Conservation (phyloP, 37 sponge, comb jelly and placozoan species). For the Oopsacas minuta region DNA sequence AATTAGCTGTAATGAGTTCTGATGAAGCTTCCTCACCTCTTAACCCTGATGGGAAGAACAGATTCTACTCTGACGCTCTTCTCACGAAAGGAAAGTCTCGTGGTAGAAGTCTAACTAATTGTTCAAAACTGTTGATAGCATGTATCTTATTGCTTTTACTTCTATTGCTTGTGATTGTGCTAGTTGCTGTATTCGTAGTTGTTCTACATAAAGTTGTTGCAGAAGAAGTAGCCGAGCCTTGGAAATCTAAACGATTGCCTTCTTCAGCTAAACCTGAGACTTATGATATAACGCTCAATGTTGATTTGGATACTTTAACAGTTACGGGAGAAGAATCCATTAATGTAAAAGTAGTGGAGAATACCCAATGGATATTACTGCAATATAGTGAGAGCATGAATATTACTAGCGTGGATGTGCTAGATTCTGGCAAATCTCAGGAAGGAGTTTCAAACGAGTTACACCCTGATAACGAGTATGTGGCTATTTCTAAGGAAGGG, state of each 20-base stretch:
- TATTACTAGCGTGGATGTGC: slow-evolving; percentile 1
- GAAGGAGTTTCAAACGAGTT: not conserved
- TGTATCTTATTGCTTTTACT: not conserved
- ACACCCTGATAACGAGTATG: slow-evolving; percentile 37
- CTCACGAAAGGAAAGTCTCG: not conserved
- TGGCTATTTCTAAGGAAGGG: slow-evolving; percentile 20
- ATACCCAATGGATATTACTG: slow-evolving; percentile 24
- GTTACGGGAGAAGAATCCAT: slow-evolving; percentile 43
- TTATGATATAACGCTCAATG: slow-evolving; percentile 36
- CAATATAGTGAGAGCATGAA: slow-evolving; percentile 54
- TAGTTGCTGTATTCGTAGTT: not conserved
- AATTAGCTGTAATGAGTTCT: not conserved
- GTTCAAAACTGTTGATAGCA: too few species aligned
- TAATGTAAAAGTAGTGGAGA: slow-evolving; percentile 10
- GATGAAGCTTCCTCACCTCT: not conserved
- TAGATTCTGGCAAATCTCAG: not conserved
- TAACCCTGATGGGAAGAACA: not conserved
- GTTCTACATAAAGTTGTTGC: not conserved
- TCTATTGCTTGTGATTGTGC: not conserved
- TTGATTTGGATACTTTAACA: slow-evolving; percentile 29
- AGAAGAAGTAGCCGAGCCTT: not conserved
- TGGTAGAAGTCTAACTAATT: not conserved
- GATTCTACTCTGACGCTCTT: not conserved
- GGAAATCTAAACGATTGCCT: slow-evolving; percentile 58
- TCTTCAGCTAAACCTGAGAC: slow-evolving; percentile 25